Evolutionary conservation across 2,113 vertebrate species (phyloP).

Genomic region (Vulpes lagopus): DNA sequence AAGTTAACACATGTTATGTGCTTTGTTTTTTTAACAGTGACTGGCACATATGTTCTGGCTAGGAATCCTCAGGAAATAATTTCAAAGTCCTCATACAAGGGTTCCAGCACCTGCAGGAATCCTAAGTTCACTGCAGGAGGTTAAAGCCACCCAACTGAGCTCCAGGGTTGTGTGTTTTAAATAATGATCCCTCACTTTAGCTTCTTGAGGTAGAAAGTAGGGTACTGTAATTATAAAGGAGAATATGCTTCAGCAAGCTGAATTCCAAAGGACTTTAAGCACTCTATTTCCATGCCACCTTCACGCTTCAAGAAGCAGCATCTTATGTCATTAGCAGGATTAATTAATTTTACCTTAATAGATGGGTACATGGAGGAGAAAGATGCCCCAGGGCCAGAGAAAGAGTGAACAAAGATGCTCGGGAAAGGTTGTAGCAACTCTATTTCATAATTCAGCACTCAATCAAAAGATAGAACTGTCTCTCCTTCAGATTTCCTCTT

Average conservation of each 20-base stretch:
- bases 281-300: neutral
- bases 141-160: neutral
- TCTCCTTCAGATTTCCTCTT: slow-evolving; percentile 26
- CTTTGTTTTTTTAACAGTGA: neutral
- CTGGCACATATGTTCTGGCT: neutral
- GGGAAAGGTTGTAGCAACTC: neutral
- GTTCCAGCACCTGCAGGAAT: neutral
- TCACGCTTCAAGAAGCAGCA: slow-evolving; percentile 17
- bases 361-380: neutral
- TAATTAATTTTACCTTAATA: slow-evolving; percentile 72
- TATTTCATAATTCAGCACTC: slow-evolving; percentile 32
- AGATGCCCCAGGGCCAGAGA: neutral
- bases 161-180: neutral
- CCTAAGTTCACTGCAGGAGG: neutral
- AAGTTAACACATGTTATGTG: neutral
- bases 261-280: neutral
- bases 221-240: slow-evolving; percentile 32
- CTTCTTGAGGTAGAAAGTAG: neutral
- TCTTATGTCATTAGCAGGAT: slow-evolving; percentile 58
- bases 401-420: neutral
- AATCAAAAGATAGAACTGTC: slow-evolving; percentile 6
- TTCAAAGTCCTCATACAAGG: neutral
- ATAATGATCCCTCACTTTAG: neutral
- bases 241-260: neutral
- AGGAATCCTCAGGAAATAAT: neutral